phyloP scores from a whole-genome alignment of 2,888 invertebrate species.

The Eupelmus urozonus region DNA sequence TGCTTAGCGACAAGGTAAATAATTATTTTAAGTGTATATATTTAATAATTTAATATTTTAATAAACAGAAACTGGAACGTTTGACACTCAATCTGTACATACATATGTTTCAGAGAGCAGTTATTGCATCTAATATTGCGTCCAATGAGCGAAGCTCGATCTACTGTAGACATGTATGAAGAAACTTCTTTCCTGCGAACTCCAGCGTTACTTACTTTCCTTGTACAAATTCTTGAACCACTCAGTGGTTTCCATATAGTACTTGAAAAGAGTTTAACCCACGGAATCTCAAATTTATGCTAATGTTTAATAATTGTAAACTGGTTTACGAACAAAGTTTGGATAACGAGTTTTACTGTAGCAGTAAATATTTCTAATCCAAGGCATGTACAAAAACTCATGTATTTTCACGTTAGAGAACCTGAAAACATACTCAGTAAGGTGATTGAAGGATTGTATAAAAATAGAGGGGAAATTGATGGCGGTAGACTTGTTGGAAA shows the following conservation, averaged over 20 bases:
- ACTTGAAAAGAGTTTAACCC: constrained; percentile 90
- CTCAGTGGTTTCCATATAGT: constrained; percentile 93
- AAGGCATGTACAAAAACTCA: constrained; percentile 41
- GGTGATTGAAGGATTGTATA: constrained; percentile 50
- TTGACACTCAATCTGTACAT: too few species aligned
- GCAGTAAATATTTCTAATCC: constrained; percentile 18
- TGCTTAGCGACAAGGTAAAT: constrained; percentile 93
- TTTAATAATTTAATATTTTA: neutral
- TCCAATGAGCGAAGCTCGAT: constrained; percentile 93
- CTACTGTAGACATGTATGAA: constrained; percentile 96
- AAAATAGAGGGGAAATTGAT: constrained; percentile 30
- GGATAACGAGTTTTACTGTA: constrained; percentile 24
- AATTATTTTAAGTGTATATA: neutral
- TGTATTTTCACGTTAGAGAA: constrained; percentile 37
- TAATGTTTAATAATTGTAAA: constrained; percentile 61
- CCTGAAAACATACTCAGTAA: constrained; percentile 54
- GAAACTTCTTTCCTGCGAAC: constrained; percentile 96
- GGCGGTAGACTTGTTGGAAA: constrained; percentile 35
- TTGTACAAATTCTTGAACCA: constrained; percentile 93
- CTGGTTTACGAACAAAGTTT: constrained; percentile 42
- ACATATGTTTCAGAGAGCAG: constrained; percentile 89
- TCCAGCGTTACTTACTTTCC: constrained; percentile 89
- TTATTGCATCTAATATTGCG: constrained; percentile 93
- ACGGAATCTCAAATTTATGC: constrained; percentile 80
- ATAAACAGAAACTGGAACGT: neutral